Evolutionary conservation across 2,888 invertebrate species (phyloP).

Genomic region (Tipula helvola): DNA sequence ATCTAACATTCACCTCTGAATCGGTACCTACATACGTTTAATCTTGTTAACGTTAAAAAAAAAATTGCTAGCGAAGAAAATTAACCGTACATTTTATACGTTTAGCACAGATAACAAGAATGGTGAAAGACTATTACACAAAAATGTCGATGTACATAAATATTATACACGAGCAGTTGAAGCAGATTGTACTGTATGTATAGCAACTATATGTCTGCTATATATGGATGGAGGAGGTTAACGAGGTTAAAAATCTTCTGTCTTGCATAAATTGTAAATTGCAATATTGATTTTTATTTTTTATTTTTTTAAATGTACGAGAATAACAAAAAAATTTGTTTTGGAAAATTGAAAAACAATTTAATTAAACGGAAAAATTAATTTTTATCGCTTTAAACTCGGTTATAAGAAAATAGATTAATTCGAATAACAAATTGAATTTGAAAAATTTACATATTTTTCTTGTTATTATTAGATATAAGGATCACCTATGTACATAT

Average conservation of each 20-base stretch:
- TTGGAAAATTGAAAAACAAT: neutral
- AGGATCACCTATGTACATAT: neutral
- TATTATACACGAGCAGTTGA: neutral
- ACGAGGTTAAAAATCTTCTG: neutral
- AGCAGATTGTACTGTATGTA: neutral
- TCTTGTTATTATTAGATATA: neutral
- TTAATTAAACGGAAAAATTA: neutral
- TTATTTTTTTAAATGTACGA: neutral
- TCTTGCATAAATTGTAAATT: neutral
- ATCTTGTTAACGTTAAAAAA: neutral
- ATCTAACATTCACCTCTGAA: neutral
- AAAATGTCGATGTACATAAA: neutral
- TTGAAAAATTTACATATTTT: neutral
- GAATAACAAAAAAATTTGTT: neutral
- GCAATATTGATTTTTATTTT: slow-evolving; percentile 4
- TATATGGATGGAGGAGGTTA: neutral
- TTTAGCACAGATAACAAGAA: neutral
- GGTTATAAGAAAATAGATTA: neutral
- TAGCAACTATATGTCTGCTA: neutral
- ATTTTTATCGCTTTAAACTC: neutral
- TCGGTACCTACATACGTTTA: neutral
- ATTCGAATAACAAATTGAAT: neutral
- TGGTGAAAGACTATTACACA: neutral
- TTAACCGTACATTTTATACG: neutral
- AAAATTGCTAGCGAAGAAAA: neutral